Evolutionary conservation across 2,113 vertebrate species (phyloP).

Genomic region (Rhea americana): DNA sequence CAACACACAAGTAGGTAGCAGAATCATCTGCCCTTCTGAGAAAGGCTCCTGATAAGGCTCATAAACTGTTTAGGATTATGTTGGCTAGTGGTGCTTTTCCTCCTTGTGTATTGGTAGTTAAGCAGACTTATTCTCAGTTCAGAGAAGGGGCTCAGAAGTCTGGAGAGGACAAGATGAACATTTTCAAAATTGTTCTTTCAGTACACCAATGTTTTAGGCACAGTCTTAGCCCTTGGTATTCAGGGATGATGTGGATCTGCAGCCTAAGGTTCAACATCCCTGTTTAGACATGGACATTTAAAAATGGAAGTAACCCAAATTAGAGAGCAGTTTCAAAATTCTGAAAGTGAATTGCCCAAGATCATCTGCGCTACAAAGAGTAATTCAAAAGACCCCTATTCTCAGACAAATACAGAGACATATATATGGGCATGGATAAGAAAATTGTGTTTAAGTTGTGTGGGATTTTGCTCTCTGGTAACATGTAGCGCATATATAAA

Average conservation of each 20-base stretch:
- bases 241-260: not conserved
- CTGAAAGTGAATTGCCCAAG: not conserved
- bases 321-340: not conserved
- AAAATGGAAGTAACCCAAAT: not conserved
- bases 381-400: not conserved
- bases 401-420: not conserved
- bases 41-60: not conserved
- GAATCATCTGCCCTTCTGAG: not conserved
- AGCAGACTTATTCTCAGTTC: not conserved
- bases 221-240: not conserved
- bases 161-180: not conserved
- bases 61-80: not conserved
- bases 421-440: not conserved
- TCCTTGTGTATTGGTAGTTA: not conserved
- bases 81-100: not conserved
- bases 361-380: not conserved
- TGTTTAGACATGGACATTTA: not conserved
- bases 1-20: fast-evolving
- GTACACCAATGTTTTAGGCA: not conserved
- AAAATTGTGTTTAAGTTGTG: not conserved
- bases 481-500: not conserved
- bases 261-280: not conserved
- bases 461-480: not conserved
- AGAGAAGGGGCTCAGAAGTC: not conserved
- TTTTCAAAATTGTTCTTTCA: not conserved